Base-by-base conservation (phyloP, 2,888 invertebrate genomes). In the Cosmopolites sordidus region DNA sequence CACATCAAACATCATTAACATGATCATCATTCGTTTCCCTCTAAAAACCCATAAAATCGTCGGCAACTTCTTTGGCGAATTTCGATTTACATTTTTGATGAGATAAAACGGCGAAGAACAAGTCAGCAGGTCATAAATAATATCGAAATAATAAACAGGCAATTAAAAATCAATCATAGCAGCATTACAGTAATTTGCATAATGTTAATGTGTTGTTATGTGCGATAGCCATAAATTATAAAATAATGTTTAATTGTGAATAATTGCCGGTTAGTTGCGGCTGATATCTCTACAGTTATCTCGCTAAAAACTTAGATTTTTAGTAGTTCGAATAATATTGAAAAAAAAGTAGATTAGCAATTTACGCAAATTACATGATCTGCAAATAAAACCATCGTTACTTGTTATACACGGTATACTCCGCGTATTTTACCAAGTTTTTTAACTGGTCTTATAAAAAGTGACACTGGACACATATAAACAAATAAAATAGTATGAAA, bases 131-230 rank as follows among this genome's bases (percentile, higher is more conserved):
- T 45, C 38, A 18, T 39, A 53, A 52, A 43, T 52, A 43, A 48
- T 48, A 48, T 48, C 29, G 22, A 41, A 46, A 51, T 46, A 46
- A 45, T 51, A 45, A 45, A 45, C 40, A 41, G 37, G 41, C 17
- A 22, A 46, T 51, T 42, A 45, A 42, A 51, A 41, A 42, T 42
- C 41, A 40, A 51, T 51, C 45, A 51, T 17, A 38, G 22, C 33
- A 45, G 14, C 37, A 38, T 45, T 45, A 45, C 37, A 11, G 11
- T 17, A 12, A 45, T 38, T 45, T 45, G 37, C 45, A 45, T 45
- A 18, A 38, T 38, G 18, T 18, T 45, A 45, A 45, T 33, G 33
- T 33, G 16, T 30, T 37, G 33, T 44, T 44, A n/a, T 44, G 33
- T 2, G 37, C 15, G 6, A 14, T 45, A 45, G 14, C 37, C 17